A percentile compares a stretch with the other conserved stretches of the same genome.
Conservation (phyloP, 2,888 invertebrate genomes). For the Mechanitis mazaeus region DNA sequence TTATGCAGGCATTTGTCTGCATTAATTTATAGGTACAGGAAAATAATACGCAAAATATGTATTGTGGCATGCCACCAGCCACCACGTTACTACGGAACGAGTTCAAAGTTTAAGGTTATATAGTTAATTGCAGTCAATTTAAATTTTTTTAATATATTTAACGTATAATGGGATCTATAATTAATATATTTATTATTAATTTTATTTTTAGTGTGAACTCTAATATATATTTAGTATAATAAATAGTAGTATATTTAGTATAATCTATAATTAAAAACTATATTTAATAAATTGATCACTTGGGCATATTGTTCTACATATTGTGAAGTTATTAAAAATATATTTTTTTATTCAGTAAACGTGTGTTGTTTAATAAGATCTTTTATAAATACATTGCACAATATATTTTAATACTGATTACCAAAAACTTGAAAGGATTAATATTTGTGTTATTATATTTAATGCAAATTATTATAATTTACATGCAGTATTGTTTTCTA, state of each 20-base stretch:
- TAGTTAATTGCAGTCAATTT: neutral
- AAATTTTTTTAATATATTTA: neutral
- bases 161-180: neutral
- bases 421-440: too few relatives aligned
- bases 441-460: too few relatives aligned
- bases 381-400: too few relatives aligned
- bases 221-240: neutral
- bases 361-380: too few relatives aligned
- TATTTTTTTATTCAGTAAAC: too few relatives aligned
- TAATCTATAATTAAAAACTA: too few relatives aligned
- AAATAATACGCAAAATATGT: neutral
- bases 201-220: neutral
- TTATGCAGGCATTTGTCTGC: neutral
- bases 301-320: too few relatives aligned
- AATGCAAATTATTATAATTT: neutral
- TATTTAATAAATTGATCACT: too few relatives aligned
- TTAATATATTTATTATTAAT: neutral
- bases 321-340: too few relatives aligned
- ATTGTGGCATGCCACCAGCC: neutral
- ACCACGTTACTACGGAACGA: neutral
- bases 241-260: too few relatives aligned
- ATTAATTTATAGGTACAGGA: constrained; percentile 8
- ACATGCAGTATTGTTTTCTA: neutral
- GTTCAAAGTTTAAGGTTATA: constrained; percentile 16
- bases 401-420: too few relatives aligned